These are phyloP conservation scores for Chaenodraco wilsoni DNA, from an alignment of 2,797 vertebrate species.

Conservation along the genomic window DNA sequence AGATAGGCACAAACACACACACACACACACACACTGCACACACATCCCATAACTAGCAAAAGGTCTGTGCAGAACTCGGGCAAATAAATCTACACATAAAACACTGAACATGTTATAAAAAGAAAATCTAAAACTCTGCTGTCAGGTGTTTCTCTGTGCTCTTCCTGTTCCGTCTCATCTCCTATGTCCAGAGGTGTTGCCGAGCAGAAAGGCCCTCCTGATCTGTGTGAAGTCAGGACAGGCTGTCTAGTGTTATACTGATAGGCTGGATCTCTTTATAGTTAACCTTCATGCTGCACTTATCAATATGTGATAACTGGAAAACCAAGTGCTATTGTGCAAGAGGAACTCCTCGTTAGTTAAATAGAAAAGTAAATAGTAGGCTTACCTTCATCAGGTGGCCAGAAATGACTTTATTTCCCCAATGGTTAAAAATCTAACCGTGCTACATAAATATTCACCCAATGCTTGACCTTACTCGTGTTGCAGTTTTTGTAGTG, in stretches of 20 bases:
- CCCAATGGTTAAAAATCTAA: no score
- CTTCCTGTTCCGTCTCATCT: slow-evolving; percentile 13
- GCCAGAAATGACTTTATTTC: neutral
- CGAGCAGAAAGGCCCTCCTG: neutral
- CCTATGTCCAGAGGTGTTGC: slow-evolving; percentile 3
- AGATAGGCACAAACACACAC: slow-evolving; percentile 11
- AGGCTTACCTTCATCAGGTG: neutral
- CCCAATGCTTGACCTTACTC: no score
- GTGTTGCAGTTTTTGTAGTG: no score
- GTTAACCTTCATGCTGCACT: slow-evolving; percentile 2
- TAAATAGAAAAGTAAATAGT: neutral
- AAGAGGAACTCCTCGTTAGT: neutral
- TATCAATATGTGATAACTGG: neutral
- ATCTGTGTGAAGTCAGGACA: neutral
- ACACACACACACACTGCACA: slow-evolving; percentile 5
- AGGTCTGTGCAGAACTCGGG: slow-evolving; percentile 15
- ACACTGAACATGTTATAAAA: neutral
- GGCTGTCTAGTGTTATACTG: neutral
- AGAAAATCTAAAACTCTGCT: slow-evolving; percentile 5
- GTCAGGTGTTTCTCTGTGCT: slow-evolving; percentile 1
- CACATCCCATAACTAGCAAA: slow-evolving; percentile 6
- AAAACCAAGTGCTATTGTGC: neutral
- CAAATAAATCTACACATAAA: slow-evolving; percentile 22
- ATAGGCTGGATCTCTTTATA: slow-evolving; percentile 5
- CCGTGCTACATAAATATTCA: no score